Evolutionary conservation across 2,797 vertebrate genomes (phyloP).

Genomic region (Gambelia wislizenii): DNA sequence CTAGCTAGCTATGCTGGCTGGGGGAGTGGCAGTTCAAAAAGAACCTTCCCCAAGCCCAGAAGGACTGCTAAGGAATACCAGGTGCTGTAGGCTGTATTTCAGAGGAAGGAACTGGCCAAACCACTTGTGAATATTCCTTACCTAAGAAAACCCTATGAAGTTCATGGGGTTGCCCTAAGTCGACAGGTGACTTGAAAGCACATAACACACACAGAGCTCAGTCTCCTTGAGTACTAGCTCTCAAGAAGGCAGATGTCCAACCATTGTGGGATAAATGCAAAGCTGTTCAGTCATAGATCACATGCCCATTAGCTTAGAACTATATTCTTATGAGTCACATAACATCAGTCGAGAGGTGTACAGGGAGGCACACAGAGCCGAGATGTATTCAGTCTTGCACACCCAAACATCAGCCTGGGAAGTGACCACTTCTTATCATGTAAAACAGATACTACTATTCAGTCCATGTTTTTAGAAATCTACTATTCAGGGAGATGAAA

Average conservation of each 20-base stretch:
- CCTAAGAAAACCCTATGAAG: too few species aligned
- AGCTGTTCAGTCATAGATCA: not conserved
- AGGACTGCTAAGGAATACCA: too few species aligned
- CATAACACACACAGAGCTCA: too few species aligned
- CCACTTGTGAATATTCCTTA: too few species aligned
- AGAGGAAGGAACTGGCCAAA: too few species aligned
- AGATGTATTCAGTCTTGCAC: not conserved
- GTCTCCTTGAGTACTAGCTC: not conserved
- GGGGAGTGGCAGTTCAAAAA: too few species aligned
- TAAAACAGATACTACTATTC: constrained; percentile 17
- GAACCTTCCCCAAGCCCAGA: too few species aligned
- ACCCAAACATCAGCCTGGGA: constrained; percentile 21
- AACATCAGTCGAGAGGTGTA: constrained; percentile 16
- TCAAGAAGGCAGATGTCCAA: not conserved
- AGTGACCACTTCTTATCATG: not conserved
- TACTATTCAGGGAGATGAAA: not conserved
- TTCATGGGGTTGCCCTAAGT: too few species aligned
- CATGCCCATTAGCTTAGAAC: not conserved
- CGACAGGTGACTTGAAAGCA: too few species aligned
- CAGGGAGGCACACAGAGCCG: not conserved
- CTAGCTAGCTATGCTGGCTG: too few species aligned
- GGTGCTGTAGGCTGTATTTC: too few species aligned
- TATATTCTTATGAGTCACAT: constrained; percentile 10
- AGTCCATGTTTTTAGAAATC: constrained; percentile 6
- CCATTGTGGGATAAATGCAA: not conserved